Evolutionary conservation across 2,797 vertebrate genomes (phyloP).

Genomic region (Craterocephalus amniculus): DNA sequence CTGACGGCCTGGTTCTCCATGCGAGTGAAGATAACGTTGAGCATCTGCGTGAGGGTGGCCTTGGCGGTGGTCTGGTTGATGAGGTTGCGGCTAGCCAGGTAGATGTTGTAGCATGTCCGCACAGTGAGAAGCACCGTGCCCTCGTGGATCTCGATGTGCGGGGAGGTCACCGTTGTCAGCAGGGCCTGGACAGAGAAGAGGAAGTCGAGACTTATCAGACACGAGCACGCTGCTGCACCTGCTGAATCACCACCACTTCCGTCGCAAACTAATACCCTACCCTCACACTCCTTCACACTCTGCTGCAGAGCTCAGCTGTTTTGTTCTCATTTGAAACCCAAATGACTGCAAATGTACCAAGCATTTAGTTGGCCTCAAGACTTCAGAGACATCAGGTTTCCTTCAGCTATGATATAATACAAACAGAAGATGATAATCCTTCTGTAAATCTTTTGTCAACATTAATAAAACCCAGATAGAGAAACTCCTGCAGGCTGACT

Average conservation of each 20-base stretch:
- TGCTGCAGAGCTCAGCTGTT: not conserved
- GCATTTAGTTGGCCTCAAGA: not conserved
- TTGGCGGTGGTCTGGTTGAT: constrained; percentile 99
- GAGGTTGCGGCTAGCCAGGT: constrained; percentile 98
- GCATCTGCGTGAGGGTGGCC: constrained; percentile 98
- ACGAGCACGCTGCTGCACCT: constrained; percentile 19
- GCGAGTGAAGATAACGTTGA: constrained; percentile 96
- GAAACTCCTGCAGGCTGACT: constrained; percentile 36
- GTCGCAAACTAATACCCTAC: not conserved
- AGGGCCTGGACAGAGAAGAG: constrained; percentile 85
- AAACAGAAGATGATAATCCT: constrained; percentile 27
- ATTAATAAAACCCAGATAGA: constrained; percentile 34
- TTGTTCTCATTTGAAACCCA: not conserved
- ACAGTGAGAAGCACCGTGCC: constrained; percentile 96
- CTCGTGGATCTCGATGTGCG: constrained; percentile 97
- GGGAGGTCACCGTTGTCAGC: constrained; percentile 94
- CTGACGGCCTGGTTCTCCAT: constrained; percentile 98
- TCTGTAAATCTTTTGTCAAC: constrained; percentile 57
- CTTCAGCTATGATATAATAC: not conserved
- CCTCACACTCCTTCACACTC: too few species aligned
- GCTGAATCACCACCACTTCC: constrained; percentile 57
- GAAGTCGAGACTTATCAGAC: constrained; percentile 31
- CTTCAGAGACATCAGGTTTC: constrained; percentile 13
- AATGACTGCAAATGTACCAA: not conserved
- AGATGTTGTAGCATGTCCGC: constrained; percentile 98